Evolutionary conservation across 2,113 vertebrate species (phyloP).

Genomic region (Baryphthengus martii): DNA sequence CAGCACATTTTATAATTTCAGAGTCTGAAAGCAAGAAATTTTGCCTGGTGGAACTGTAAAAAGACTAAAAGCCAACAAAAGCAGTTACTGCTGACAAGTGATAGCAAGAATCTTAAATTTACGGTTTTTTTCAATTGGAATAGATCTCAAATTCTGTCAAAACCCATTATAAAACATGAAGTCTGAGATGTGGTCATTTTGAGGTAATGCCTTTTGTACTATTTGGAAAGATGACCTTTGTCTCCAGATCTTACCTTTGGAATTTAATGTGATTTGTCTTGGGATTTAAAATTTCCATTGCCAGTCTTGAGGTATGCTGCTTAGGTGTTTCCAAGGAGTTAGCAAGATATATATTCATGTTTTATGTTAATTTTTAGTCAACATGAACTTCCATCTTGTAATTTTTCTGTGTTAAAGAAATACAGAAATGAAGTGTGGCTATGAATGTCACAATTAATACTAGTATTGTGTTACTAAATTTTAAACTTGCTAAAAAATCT

Average conservation of each 20-base stretch:
- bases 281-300: neutral
- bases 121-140: neutral
- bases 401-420: no score
- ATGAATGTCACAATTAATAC: neutral
- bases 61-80: neutral
- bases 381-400: neutral
- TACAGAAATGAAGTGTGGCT: neutral
- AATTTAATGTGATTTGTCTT: neutral
- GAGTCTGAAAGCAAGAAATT: neutral
- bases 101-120: neutral
- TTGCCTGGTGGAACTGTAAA: neutral
- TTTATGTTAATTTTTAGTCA: neutral
- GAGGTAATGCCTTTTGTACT: neutral
- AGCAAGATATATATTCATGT: neutral
- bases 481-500: neutral
- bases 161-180: neutral
- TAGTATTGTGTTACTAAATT: neutral
- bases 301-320: neutral
- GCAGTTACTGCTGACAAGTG: neutral
- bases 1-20: conserved; percentile 43
- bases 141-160: neutral
- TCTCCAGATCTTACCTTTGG: neutral
- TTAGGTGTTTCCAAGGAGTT: neutral
- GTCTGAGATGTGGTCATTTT: neutral
- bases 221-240: conserved; percentile 5